Evolutionary conservation across 2,888 invertebrate genomes (phyloP), one percentile per base, ranked within the genome.

Genomic region (Dendrolimus pini): DNA sequence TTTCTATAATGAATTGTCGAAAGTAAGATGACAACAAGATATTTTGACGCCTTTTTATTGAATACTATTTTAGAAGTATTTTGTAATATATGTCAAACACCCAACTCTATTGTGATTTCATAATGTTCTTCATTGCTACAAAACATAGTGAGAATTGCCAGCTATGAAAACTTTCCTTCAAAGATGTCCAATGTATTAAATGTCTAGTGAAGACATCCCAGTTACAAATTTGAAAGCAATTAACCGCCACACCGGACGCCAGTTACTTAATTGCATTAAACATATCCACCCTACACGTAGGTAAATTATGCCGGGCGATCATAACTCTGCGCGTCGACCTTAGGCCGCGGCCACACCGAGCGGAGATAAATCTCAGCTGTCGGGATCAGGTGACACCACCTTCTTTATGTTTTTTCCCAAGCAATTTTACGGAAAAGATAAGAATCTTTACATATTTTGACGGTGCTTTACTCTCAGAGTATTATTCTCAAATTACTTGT

Each of bases 341-440:
- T 79, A 90, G 87, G 88, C 86, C 83, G 81, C 78, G 89, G 89
- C 85, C 88, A 89, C 89, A 89, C 86, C 77, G 83, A 78, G 80
- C 66, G 75, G 75, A 76, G 60, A 86, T 90, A 85, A 90, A 89
- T 90, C 88, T 70, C 69, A 66, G 67, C 84, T 86, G 89, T 88
- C 90, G 78, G 83, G 89, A 86, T 89, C 90, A 91, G 91, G 91
- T 91, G 91, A 91, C 91, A 90, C 89, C 87, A 83, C 86, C 89
- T 91, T 89, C 90, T 91, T 91, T 91, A 91, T 91, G 91, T 91
- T 91, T 91, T 91, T 91, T 91, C 91, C 89, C 91, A 91, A 88
- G 88, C 90, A 85, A 82, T 91, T 91, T 91, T 90, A 91, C 88
- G 85, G 89, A 75, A 89, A 89, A 89, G 91, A 91, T 91, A 89